Conservation (phyloP, 1,140 invertebrate species). For the Aphelenchoides fujianensis region DNA sequence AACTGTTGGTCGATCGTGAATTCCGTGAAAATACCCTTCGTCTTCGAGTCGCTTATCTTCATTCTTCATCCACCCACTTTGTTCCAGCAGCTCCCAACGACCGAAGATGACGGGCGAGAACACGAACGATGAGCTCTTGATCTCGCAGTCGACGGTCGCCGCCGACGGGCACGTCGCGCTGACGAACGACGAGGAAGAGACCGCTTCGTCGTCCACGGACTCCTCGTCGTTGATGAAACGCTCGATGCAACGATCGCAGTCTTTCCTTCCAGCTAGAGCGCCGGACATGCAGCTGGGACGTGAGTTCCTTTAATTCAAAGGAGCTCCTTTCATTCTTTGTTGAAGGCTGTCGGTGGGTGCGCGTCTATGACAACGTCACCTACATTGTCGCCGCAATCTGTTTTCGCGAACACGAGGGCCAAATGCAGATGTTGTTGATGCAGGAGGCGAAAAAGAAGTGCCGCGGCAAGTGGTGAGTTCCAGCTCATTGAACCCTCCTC, state of each 20-base stretch:
- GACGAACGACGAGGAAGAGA: neutral
- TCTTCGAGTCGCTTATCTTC: too few species aligned
- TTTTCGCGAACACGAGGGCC: slow-evolving; percentile 29
- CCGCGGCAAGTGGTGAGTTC: slow-evolving; percentile 73
- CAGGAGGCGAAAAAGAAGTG: slow-evolving; percentile 80
- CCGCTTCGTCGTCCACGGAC: neutral
- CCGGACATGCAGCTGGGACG: slow-evolving; percentile 25
- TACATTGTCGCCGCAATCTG: slow-evolving; percentile 56
- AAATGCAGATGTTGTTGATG: slow-evolving; percentile 74
- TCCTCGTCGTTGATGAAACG: neutral
- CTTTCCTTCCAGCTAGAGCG: neutral
- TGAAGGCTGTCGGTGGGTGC: slow-evolving; percentile 59
- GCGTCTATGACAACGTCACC: slow-evolving; percentile 58
- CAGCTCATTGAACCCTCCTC: too few species aligned
- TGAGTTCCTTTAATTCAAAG: slow-evolving; percentile 16
- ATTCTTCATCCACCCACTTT: too few species aligned
- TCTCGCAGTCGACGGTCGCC: too few species aligned
- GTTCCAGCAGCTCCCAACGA: too few species aligned
- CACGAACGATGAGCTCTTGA: too few species aligned
- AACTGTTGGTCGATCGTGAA: too few species aligned
- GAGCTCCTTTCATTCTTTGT: too few species aligned
- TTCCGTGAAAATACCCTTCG: too few species aligned
- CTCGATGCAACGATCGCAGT: neutral
- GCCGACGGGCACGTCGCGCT: too few species aligned
- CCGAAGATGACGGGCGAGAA: too few species aligned